A percentile compares a stretch with the other conserved stretches of the same genome.
Evolutionary conservation across 2,888 invertebrate genomes (phyloP).

Genomic region (Parapristionchus giblindavisi): DNA sequence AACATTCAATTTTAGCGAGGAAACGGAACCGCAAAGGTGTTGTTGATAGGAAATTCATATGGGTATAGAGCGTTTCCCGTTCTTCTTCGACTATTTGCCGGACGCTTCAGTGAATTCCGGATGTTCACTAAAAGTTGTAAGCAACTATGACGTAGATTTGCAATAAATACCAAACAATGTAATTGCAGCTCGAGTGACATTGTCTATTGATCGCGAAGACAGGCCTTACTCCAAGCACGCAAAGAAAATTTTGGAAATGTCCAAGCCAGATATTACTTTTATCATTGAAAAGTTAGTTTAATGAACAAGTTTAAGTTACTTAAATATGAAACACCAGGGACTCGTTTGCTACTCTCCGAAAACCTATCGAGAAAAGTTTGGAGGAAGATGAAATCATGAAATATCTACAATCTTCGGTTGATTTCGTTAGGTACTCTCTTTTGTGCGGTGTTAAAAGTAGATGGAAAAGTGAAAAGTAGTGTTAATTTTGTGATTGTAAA

Average conservation of each 20-base stretch:
- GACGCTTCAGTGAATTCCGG: constrained; percentile 21
- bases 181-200: not conserved
- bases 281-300: constrained; percentile 1
- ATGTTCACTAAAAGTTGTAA: constrained; percentile 32
- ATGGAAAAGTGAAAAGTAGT: too few species aligned
- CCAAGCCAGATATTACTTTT: constrained; percentile 2
- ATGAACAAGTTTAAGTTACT: not conserved
- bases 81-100: constrained; percentile 20
- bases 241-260: not conserved
- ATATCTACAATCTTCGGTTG: not conserved
- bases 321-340: not conserved
- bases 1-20: not conserved
- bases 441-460: too few species aligned
- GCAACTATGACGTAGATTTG: too few species aligned
- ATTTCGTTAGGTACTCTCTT: not conserved
- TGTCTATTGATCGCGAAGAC: not conserved
- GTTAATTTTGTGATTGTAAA: too few species aligned
- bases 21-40: constrained; percentile 35
- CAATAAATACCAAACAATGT: not conserved
- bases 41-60: constrained; percentile 35
- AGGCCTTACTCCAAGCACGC: not conserved
- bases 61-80: constrained; percentile 31
- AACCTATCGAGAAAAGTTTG: not conserved
- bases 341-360: not conserved
- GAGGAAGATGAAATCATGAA: not conserved